Base-by-base conservation (phyloP, 2,888 invertebrate species). In the Hypolimnas misippus region DNA sequence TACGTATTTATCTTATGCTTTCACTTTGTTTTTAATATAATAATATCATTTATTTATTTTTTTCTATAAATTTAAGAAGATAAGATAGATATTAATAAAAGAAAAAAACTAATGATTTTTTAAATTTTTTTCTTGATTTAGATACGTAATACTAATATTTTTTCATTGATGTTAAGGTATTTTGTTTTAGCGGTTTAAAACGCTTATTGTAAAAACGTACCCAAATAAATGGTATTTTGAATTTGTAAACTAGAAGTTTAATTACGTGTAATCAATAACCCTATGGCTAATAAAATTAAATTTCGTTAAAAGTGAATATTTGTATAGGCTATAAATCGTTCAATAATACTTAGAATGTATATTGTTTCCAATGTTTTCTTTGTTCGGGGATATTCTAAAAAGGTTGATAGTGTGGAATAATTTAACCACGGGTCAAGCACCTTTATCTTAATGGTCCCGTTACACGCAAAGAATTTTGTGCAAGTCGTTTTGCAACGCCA, bases 341-440 rank as follows among this genome's bases (percentile, higher is more conserved):
- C 35, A n/a, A 38, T n/a, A 38, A 38, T 38, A 3, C 12, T 38
- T 38, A 12, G 12, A n/a, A 3, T n/a, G 12, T 35, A n/a, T 33
- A 8, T 33, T 33, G 33, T 38, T 38, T 38, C 12, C n/a, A 4
- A n/a, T 38, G 35, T n/a, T 38, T 38, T 38, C 33, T 38, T 38
- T 38, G 35, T n/a, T 1, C 12, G 35, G n/a, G 33, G 35, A 38
- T 38, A 38, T 38, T 38, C 35, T 12, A n/a, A 38, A 38, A 38
- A n/a, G 35, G 12, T n/a, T 38, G 35, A 38, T 38, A 38, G 35
- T 38, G 0, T 38, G 35, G 35, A 12, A 38, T n/a, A 38, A 38
- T 38, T 38, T 38, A n/a, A 38, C n/a, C 35, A n/a, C 35, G 35
- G n/a, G 35, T 38, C n/a, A 25, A 25, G 25, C 25, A n/a, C 35